Evolutionary conservation across 2,888 invertebrate genomes (phyloP).

Genomic region (Macrophya annulata): DNA sequence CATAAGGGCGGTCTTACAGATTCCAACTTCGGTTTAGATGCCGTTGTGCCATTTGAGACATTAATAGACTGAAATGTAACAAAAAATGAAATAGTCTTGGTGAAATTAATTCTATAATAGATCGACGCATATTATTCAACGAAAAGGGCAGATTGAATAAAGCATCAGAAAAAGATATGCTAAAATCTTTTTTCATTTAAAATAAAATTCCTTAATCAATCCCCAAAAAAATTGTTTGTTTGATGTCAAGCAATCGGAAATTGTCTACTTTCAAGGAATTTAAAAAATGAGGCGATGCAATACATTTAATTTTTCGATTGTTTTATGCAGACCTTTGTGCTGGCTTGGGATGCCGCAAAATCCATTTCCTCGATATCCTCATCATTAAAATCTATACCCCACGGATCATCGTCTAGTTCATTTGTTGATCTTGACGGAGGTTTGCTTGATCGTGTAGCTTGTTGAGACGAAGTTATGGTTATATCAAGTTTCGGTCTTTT

Average conservation of each 20-base stretch:
- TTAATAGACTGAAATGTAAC: background rate
- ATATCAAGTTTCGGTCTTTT: slow-evolving; percentile 65
- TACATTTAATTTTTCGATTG: background rate
- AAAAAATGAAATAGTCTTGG: background rate
- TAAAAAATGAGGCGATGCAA: background rate
- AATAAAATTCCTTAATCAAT: background rate
- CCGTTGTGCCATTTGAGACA: background rate
- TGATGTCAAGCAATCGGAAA: background rate
- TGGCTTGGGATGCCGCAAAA: slow-evolving; percentile 72
- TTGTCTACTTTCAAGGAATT: background rate
- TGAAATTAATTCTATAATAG: background rate
- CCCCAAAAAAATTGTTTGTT: background rate
- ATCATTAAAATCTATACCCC: slow-evolving; percentile 75
- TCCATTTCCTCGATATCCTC: slow-evolving; percentile 74
- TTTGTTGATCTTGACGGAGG: background rate
- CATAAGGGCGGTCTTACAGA: slow-evolving; percentile 45
- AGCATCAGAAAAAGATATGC: background rate
- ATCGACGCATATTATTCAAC: background rate
- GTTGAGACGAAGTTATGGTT: slow-evolving; percentile 43
- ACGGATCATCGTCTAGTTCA: slow-evolving; percentile 64
- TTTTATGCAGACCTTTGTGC: background rate
- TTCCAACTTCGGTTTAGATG: slow-evolving; percentile 6
- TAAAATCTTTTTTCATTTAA: background rate
- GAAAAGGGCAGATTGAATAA: background rate
- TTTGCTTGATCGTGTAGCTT: slow-evolving; percentile 1